phyloP scores from a whole-genome alignment of 2,888 invertebrate genomes.

The Leucophora obtusa region DNA sequence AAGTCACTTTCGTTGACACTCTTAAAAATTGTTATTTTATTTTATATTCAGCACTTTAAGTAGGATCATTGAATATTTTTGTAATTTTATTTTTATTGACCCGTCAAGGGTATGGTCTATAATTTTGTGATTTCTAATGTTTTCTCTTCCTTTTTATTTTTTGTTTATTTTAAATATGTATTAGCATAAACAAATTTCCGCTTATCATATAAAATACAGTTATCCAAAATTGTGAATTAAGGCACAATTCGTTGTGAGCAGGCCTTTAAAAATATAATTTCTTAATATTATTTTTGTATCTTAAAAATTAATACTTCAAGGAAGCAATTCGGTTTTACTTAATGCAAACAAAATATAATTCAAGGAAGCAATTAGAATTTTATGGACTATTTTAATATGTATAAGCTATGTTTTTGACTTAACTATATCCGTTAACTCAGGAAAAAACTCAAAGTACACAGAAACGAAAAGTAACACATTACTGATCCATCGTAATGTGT shows the following conservation, averaged over 20 bases:
- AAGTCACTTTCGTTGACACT: neutral
- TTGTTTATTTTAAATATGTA: neutral
- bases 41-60: neutral
- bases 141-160: neutral
- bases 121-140: neutral
- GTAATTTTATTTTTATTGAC: neutral
- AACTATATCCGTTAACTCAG: no score
- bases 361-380: no score
- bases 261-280: neutral
- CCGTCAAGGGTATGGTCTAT: neutral
- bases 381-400: no score
- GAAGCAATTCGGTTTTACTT: no score
- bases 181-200: conserved; percentile 12
- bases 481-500: no score
- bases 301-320: no score
- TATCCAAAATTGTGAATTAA: conserved; percentile 34
- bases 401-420: no score
- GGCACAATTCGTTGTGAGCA: conserved; percentile 13
- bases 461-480: no score
- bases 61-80: neutral
- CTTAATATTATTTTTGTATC: no score
- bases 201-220: conserved; percentile 34
- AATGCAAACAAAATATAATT: no score
- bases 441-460: no score
- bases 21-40: neutral